Evolutionary conservation across 2,888 invertebrate species (phyloP), one percentile per base, ranked within the genome.

Genomic region (Polyommatus icarus): DNA sequence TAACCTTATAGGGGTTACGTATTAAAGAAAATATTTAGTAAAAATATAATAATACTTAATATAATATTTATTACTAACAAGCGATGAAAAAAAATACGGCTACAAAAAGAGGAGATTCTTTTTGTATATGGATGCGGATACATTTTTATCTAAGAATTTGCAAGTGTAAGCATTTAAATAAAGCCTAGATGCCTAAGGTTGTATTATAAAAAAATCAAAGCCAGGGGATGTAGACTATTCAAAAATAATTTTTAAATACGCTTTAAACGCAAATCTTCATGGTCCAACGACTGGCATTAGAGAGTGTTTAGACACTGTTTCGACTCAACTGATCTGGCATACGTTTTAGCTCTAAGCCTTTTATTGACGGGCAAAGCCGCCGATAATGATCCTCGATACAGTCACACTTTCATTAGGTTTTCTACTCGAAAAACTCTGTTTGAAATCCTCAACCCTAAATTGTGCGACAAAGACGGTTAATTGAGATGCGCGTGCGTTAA

Each of bases 391-490:
- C 87, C 87, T 88, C 84, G 84, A 85, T 87, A 85, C 85, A 87
- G 85, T 84, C 87, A 89, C 89, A 89, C 88, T 90, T 92, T 91
- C 91, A 92, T 93, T 92, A 89, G 87, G 87, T 89, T 90, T 90
- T 87, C 88, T 89, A 88, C 88, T 88, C 84, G 84, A 86, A 85
- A 87, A 86, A 87, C 87, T 84, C 85, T 83, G 84, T 86, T 85
- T 88, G 87, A 89, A 89, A 89, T 84, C 86, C 84, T 81, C 84
- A 85, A 86, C 89, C 88, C 88, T 81, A 80, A 83, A 81, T 78
- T 78, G 86, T 82, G 82, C 67, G 85, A 89, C 83, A 86, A 86
- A 85, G 85, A 84, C 79, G 79, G 76, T 84, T 83, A 82, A 82
- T 83, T 85, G 72, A 73, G 57, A 79, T 79, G 85, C 79, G 76